phyloP scores from a whole-genome alignment of 2,797 vertebrate genomes.

The Myiotriccus ornatus region DNA sequence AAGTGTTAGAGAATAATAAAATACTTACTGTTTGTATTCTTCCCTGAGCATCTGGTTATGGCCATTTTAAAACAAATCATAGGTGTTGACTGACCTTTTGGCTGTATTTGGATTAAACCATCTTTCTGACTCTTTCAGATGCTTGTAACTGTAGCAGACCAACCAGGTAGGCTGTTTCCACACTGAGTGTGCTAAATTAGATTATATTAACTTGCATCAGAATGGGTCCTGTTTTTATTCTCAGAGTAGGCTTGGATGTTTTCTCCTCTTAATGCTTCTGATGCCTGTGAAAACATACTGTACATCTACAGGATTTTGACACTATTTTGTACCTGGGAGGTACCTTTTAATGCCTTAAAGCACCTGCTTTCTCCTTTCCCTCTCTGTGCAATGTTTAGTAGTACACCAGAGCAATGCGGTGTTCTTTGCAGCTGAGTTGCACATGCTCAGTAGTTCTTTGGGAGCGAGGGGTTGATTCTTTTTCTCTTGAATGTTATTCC shows the following conservation, averaged over 20 bases:
- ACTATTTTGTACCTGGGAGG: background rate
- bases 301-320: background rate
- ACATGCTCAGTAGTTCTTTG: accelerated
- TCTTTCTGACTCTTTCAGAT: background rate
- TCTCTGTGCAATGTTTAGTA: background rate
- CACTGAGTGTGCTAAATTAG: background rate
- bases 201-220: background rate
- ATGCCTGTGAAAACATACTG: background rate
- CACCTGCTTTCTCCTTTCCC: background rate
- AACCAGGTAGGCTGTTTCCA: background rate
- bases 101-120: background rate
- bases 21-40: background rate
- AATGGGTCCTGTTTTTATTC: background rate
- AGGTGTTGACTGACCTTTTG: background rate
- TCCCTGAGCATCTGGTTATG: background rate
- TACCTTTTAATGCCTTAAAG: background rate
- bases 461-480: background rate
- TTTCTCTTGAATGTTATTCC: background rate
- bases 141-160: background rate
- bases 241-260: background rate
- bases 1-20: background rate
- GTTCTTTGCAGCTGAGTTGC: background rate
- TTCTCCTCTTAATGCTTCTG: background rate
- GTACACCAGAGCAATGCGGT: accelerated
- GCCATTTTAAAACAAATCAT: background rate